Evolutionary conservation across 2,113 vertebrate genomes (phyloP).

Genomic region (Pomatorhinus ruficollis): DNA sequence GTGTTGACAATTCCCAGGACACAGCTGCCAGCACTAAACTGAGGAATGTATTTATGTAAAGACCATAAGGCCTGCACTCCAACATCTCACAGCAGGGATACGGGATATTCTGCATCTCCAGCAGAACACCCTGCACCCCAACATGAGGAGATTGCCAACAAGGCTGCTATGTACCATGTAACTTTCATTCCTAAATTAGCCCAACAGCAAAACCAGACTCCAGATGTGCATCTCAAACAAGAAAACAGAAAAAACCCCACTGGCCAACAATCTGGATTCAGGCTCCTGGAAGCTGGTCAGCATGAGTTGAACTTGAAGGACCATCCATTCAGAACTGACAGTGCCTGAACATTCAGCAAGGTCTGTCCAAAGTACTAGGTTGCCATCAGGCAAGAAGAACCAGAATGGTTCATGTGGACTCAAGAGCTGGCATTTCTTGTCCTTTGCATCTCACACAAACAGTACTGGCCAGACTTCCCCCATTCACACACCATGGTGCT

Average conservation of each 20-base stretch:
- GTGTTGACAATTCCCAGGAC: neutral
- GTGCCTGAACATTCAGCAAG: neutral
- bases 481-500: neutral
- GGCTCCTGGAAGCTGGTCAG: neutral
- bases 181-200: neutral
- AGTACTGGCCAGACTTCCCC: neutral
- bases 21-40: neutral
- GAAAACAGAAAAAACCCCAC: neutral
- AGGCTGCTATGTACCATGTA: neutral
- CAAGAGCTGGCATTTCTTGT: neutral
- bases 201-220: neutral
- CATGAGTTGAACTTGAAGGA: neutral
- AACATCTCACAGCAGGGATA: neutral
- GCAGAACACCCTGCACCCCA: neutral
- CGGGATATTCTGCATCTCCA: neutral
- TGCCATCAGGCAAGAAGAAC: neutral
- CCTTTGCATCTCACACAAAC: neutral
- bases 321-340: neutral
- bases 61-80: neutral
- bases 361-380: neutral
- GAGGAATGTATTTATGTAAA: neutral
- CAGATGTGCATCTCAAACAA: neutral
- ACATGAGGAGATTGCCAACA: neutral
- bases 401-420: rapidly evolving
- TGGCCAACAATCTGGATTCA: neutral